Percentiles rank a stretch among this genome's conserved stretches.
phyloP scores from a whole-genome alignment of 1,140 invertebrate species.

The Aethina tumida region DNA sequence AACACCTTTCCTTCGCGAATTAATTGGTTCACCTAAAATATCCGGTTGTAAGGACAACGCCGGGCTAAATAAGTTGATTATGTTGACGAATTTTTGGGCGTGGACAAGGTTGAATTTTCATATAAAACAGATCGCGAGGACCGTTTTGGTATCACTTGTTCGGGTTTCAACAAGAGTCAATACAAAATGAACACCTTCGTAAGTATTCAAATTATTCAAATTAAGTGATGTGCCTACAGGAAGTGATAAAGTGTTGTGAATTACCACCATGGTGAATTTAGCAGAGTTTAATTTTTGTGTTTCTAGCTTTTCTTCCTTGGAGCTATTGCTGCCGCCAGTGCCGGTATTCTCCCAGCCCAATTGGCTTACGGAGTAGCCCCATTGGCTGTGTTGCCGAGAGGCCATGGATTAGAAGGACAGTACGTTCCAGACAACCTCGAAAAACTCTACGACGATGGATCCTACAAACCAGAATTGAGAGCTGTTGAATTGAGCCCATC shows the following conservation, averaged over 20 bases:
- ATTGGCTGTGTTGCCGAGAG: constrained; percentile 2
- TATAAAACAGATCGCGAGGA: too few relatives aligned
- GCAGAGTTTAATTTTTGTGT: constrained; percentile 3
- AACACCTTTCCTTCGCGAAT: too few relatives aligned
- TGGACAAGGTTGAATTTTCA: too few relatives aligned
- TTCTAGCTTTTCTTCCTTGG: constrained; percentile 15
- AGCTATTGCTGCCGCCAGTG: constrained; percentile 12
- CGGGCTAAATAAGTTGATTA: too few relatives aligned
- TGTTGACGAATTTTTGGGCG: too few relatives aligned
- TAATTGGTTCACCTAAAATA: too few relatives aligned
- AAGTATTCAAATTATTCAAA: constrained; percentile 13
- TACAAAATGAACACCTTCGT: constrained; percentile 21
- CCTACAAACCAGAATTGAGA: constrained; percentile 17
- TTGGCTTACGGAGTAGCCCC: constrained; percentile 6
- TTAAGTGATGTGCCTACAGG: neutral
- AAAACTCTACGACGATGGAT: constrained; percentile 22
- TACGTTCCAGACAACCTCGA: constrained; percentile 18
- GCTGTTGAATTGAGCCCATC: constrained; percentile 12
- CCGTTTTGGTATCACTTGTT: constrained; percentile 17
- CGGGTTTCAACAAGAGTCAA: constrained; percentile 17
- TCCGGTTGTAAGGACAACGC: too few relatives aligned
- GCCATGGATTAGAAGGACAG: constrained; percentile 16
- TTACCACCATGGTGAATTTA: constrained; percentile 2
- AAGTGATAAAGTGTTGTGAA: neutral
- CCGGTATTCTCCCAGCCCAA: constrained; percentile 9